phyloP scores from a whole-genome alignment of 2,888 invertebrate species.

The Laothoe populi region DNA sequence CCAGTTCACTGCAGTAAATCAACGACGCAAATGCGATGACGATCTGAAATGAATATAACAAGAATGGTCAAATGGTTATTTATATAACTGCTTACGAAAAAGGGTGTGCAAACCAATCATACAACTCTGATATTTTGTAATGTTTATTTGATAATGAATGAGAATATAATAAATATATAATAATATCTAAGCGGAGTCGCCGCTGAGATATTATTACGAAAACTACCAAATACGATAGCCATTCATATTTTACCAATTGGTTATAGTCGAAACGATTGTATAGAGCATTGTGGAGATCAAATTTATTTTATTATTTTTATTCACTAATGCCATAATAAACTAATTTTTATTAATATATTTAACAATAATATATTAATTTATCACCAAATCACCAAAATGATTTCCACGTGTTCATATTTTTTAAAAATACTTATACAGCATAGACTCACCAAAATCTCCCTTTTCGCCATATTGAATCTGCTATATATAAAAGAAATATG shows the following conservation, averaged over 20 bases:
- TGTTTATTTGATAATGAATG: slow-evolving; percentile 25
- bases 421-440: too few species aligned
- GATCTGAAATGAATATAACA: slow-evolving; percentile 55
- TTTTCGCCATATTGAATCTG: slow-evolving; percentile 60
- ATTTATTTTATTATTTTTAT: too few species aligned
- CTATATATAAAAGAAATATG: slow-evolving; percentile 33
- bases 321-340: too few species aligned
- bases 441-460: slow-evolving; percentile 71
- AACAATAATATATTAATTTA: too few species aligned
- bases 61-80: slow-evolving; percentile 18
- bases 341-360: too few species aligned
- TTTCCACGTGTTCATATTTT: too few species aligned
- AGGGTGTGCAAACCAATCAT: slow-evolving; percentile 54
- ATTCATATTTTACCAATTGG: slow-evolving; percentile 30
- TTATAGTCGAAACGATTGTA: background rate
- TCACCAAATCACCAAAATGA: too few species aligned
- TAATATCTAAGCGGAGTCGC: too few species aligned
- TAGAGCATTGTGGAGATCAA: background rate
- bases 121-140: slow-evolving; percentile 44
- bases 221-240: slow-evolving; percentile 26
- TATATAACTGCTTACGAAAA: slow-evolving; percentile 49
- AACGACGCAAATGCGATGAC: slow-evolving; percentile 63
- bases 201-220: slow-evolving; percentile 21
- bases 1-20: slow-evolving; percentile 66
- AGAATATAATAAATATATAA: slow-evolving; percentile 12